phyloP scores from a whole-genome alignment of 2,113 vertebrate genomes.

The Bombycilla garrulus region DNA sequence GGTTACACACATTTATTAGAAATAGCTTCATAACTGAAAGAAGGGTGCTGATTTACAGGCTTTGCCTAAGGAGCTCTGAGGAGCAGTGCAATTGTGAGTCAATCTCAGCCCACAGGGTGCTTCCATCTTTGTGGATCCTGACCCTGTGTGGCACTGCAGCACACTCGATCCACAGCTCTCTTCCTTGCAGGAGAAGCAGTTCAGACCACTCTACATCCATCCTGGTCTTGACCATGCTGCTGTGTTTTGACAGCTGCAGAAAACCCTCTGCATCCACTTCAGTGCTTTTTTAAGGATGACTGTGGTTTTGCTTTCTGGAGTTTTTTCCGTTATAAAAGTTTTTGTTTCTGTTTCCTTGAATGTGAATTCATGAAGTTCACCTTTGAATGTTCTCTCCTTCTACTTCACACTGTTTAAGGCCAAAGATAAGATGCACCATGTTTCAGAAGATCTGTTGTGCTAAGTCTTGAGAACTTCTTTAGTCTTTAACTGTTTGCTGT shows the following conservation, averaged over 20 bases:
- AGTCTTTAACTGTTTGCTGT: background rate
- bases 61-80: background rate
- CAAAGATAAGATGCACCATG: slow-evolving; percentile 10
- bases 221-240: background rate
- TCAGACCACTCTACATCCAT: background rate
- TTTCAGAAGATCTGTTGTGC: slow-evolving; percentile 1
- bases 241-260: background rate
- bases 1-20: background rate
- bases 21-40: background rate
- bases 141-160: accelerated
- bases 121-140: background rate
- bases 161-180: background rate
- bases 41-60: background rate
- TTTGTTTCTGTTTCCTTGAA: background rate
- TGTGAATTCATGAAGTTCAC: background rate
- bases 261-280: background rate
- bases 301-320: background rate
- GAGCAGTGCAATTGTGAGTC: background rate
- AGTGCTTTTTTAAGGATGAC: background rate
- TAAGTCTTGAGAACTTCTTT: background rate
- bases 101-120: background rate
- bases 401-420: background rate
- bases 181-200: background rate
- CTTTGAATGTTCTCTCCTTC: background rate
- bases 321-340: background rate